Conservation (phyloP, 2,113 vertebrate species). For the Rhinoderma darwinii region DNA sequence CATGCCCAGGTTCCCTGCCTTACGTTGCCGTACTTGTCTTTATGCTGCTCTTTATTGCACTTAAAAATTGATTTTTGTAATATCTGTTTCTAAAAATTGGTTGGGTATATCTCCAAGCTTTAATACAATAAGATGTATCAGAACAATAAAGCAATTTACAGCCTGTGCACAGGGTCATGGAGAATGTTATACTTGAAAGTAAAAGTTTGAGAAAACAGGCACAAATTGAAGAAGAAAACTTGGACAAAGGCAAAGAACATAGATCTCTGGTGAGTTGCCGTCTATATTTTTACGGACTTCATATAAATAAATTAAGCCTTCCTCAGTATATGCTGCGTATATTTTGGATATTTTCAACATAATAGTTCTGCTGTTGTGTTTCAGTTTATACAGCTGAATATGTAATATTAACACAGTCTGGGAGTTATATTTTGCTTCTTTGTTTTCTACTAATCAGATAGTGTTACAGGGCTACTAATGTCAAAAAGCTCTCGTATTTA, state of each 20-base stretch:
- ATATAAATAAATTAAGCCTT: constrained; percentile 34
- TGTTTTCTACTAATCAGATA: constrained; percentile 19
- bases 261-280: constrained; percentile 36
- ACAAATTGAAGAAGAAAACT: constrained; percentile 34
- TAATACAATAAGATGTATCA: constrained; percentile 57
- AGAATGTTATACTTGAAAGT: constrained; percentile 31
- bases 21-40: not conserved
- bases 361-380: not conserved
- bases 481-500: not conserved
- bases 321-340: not conserved
- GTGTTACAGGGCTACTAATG: not conserved
- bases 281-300: constrained; percentile 15
- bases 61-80: constrained; percentile 49
- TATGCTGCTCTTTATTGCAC: constrained; percentile 23
- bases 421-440: not conserved
- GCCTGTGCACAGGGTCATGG: constrained; percentile 45
- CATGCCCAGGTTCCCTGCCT: not conserved
- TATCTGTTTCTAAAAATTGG: constrained; percentile 49
- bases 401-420: constrained; percentile 2
- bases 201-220: constrained; percentile 40
- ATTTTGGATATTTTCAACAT: not conserved
- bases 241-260: constrained; percentile 47
- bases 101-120: constrained; percentile 45
- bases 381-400: constrained; percentile 7
- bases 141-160: constrained; percentile 56